Evolutionary conservation across 2,797 vertebrate species (phyloP), one percentile per base, ranked within the genome.

Genomic region (Austrolebias charrua): DNA sequence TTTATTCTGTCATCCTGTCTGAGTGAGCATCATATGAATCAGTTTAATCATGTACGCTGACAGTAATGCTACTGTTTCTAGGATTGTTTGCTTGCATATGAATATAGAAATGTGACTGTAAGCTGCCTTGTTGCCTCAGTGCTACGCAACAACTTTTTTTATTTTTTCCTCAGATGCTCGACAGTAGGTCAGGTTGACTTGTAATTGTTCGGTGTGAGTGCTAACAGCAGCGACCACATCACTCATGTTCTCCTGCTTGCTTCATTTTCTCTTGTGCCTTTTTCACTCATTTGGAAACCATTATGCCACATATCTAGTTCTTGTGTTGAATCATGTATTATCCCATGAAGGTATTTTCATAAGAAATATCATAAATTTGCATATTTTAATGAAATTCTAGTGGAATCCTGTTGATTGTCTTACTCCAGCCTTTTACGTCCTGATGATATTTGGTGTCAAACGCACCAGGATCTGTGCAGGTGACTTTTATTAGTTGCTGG

Each of bases 281-380:
- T 63, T 60, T 50, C 11, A 1, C 76, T 66, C 59, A 45, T 53
- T 65, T 18, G 1, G 60, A 66, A 14, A 20, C 54, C 77, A 82
- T 80, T 83, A 84, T 52, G 73, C 71, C 71, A 60, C 81, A 73
- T 80, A 63, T 72, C 70, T 69, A 70, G 64, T 74, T 70, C 74
- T 70, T 64, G 60, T 82, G 76, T 59, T 63, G 72, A 79, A 74
- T 61, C 76, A 73, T 75, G 74, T 52, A 43, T 81, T 57, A 64
- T 68, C 52, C 74, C 75, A 70, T 70, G 55, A 73, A 79, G 60
- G 67, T 86, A 86, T 85, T 89, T 88, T 89, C 82, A 78, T 84
- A 71, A 46, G 61, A 42, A 73, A 72, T 73, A 78, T 78, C 70
- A 78, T 73, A 76, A 33, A 67, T 73, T 73, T 81, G 69, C 80